Evolutionary conservation across 2,888 invertebrate species (phyloP), one percentile per base, ranked within the genome.

Genomic region (Chironomus riparius): DNA sequence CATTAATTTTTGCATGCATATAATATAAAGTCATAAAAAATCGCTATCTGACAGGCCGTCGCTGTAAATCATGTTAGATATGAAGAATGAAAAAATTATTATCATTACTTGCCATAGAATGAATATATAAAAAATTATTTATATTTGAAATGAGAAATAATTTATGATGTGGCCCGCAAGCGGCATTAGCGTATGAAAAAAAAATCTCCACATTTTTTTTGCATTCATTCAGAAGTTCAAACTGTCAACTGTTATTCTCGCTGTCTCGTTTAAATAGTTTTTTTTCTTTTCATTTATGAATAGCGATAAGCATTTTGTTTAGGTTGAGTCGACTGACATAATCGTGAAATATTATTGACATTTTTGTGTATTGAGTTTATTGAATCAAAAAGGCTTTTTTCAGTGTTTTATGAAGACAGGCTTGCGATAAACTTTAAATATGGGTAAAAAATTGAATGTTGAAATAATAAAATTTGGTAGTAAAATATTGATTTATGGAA

Each of bases 61-160:
- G 56, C 28, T 71, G 71, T 71, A 71, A 71, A 71, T 71, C 71
- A 71, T 71, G 15, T 56, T 50, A 71, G 50, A 61, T 71, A 71
- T 56, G 61, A 71, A 28, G 56, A 56, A 50, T 71, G 61, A 71
- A 61, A 71, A 15, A 47, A 71, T 71, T 71, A 71, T 71, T 61
- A 61, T 71, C 56, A 71, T 71, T 56, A 24, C 38, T 38, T 38
- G 38, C 21, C 13, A n/a, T 18, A 56, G 48, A 47, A 56, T 15
- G 50, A 56, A 71, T 21, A 65, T 56, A 18, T 56, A 38, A 38
- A 38, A 38, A 10, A 28, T 28, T 38, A 38, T 38, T 38, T 38
- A 38, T 38, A 38, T 38, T 38, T 56, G 56, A 56, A 56, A 56
- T 56, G 56, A 18, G 56, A 56, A 56, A 56, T 56, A 56, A 65